A percentile compares a stretch with the other conserved stretches of the same genome.
Conservation (phyloP, 2,797 vertebrate genomes). For the Gymnothorax reevesii region DNA sequence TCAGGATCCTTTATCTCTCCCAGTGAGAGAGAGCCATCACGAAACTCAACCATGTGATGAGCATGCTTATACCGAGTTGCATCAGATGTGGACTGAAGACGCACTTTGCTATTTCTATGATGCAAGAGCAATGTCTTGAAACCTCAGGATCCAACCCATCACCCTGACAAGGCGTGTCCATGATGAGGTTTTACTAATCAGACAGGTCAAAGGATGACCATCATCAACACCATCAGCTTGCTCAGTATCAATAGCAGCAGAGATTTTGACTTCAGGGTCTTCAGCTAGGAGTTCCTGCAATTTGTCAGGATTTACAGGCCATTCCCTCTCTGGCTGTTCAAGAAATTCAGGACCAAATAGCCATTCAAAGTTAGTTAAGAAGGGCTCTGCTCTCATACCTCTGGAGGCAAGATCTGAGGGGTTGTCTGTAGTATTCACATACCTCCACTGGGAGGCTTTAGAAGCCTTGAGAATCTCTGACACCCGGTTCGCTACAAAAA, state of each 20-base stretch:
- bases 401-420: slow-evolving; percentile 34
- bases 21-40: no score
- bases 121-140: no score
- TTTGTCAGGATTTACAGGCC: no score
- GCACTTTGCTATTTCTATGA: neutral
- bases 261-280: no score
- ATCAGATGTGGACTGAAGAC: slow-evolving; percentile 10
- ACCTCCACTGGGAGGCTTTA: slow-evolving; percentile 29
- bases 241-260: no score
- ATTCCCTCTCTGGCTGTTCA: no score
- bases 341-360: no score
- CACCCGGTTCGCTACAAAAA: slow-evolving; percentile 28
- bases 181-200: slow-evolving; percentile 21
- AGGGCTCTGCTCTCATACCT: slow-evolving; percentile 22
- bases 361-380: no score
- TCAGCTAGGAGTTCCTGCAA: no score
- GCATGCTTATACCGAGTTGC: no score
- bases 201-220: slow-evolving; percentile 28
- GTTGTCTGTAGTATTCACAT: slow-evolving; percentile 26
- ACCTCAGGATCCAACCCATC: slow-evolving; percentile 26
- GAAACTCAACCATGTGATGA: no score
- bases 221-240: neutral
- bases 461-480: slow-evolving; percentile 18
- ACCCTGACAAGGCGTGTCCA: slow-evolving; percentile 19
- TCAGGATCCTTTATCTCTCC: no score